A percentile compares a stretch with the other conserved stretches of the same genome.
Conservation (phyloP, 2,113 vertebrate genomes). For the Ameiurus melas region DNA sequence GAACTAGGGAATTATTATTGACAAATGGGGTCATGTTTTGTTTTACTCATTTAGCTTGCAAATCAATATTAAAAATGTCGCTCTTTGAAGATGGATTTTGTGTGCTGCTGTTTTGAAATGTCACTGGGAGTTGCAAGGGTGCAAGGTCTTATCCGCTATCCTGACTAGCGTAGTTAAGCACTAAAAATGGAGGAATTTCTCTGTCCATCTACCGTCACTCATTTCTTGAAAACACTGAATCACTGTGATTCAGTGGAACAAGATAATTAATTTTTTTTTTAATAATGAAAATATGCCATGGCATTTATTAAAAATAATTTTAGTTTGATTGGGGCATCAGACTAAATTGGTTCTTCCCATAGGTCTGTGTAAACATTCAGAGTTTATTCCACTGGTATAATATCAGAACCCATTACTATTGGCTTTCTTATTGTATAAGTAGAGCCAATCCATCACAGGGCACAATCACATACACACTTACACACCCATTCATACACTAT, state of each 20-base stretch:
- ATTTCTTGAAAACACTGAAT: too few relatives aligned
- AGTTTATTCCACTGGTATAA: not conserved
- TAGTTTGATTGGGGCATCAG: too few relatives aligned
- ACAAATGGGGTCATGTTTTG: not conserved
- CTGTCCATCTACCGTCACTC: too few relatives aligned
- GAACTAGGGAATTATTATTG: not conserved
- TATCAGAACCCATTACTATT: not conserved
- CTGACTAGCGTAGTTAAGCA: not conserved
- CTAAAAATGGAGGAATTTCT: not conserved
- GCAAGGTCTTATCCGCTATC: not conserved
- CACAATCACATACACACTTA: too few relatives aligned
- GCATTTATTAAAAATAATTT: too few relatives aligned
- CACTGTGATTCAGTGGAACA: too few relatives aligned
- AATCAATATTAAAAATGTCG: not conserved
- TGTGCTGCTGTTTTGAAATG: not conserved
- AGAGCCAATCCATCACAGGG: too few relatives aligned
- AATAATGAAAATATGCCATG: too few relatives aligned
- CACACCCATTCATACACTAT: too few relatives aligned
- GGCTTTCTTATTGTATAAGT: not conserved
- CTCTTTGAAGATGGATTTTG: not conserved
- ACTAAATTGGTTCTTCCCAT: too few relatives aligned
- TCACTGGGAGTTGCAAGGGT: not conserved
- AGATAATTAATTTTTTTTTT: too few relatives aligned
- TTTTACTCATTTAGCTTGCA: not conserved
- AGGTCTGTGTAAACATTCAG: too few relatives aligned